These are phyloP conservation scores for Oreochromis grahami DNA, from an alignment of 2,797 vertebrate genomes.

Conservation along the genomic window DNA sequence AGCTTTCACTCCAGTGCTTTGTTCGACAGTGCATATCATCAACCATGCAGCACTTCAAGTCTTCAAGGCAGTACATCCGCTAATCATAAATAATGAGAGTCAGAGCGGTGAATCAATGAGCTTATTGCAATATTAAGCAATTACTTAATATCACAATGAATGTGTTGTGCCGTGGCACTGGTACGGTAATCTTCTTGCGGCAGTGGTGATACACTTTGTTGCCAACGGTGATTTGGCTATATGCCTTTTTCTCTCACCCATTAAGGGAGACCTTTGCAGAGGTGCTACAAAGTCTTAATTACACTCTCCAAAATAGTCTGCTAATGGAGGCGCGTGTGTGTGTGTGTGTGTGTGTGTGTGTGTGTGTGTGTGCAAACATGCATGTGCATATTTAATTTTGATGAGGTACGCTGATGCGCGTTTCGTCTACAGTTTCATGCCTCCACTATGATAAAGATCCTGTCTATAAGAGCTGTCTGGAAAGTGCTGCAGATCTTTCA, in stretches of 20 bases:
- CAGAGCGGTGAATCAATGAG: neutral
- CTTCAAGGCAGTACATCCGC: neutral
- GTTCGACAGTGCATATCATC: neutral
- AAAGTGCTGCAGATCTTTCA: neutral
- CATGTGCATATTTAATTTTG: constrained; percentile 6
- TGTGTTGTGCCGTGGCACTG: neutral
- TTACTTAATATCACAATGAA: neutral
- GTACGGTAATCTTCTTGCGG: constrained; percentile 20
- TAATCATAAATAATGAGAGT: neutral
- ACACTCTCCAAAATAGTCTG: constrained; percentile 23
- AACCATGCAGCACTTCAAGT: neutral
- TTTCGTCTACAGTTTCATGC: constrained; percentile 6
- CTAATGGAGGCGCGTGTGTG: neutral
- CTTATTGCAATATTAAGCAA: neutral
- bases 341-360: neutral
- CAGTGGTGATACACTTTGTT: constrained; percentile 25
- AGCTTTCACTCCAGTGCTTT: neutral
- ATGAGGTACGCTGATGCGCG: constrained; percentile 5
- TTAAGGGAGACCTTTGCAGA: constrained; percentile 62
- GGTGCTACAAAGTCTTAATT: constrained; percentile 48
- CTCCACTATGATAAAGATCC: neutral
- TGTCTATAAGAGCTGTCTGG: constrained; percentile 5
- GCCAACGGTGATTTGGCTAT: constrained; percentile 33
- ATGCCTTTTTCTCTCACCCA: constrained; percentile 25
- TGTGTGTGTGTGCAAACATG: neutral